These are phyloP conservation scores for Melanerpes aurifrons DNA, from an alignment of 2,113 vertebrate species.

Conservation along the genomic window DNA sequence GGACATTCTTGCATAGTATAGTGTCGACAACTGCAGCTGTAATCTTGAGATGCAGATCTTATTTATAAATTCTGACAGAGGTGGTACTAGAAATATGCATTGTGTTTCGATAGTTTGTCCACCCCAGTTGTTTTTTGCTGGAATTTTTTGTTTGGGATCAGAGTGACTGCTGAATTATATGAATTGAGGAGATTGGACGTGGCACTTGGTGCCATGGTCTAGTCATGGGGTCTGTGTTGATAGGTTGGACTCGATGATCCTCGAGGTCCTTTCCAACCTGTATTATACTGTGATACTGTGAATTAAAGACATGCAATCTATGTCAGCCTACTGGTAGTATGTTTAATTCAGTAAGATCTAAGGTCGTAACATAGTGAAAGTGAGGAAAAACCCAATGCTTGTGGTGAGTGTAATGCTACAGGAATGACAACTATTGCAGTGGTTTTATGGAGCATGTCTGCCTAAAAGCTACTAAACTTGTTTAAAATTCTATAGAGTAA, in stretches of 20 bases:
- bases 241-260: no score
- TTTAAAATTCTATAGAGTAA: neutral
- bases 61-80: slow-evolving; percentile 64
- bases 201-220: no score
- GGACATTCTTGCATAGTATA: slow-evolving; percentile 38
- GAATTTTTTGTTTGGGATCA: slow-evolving; percentile 52
- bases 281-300: no score
- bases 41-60: slow-evolving; percentile 40
- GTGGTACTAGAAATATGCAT: slow-evolving; percentile 28
- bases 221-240: no score
- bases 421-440: neutral
- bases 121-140: slow-evolving; percentile 1
- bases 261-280: no score
- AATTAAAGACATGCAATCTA: neutral
- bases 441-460: neutral
- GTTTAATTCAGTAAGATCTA: neutral
- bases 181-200: neutral
- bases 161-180: neutral
- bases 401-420: neutral
- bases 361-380: no score
- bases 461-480: neutral
- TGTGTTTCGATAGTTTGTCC: slow-evolving; percentile 23
- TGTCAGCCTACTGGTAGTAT: neutral
- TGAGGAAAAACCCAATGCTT: neutral
- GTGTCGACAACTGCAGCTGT: slow-evolving; percentile 65